Percentiles rank a stretch among this genome's conserved stretches.
These are phyloP conservation scores for Alosa alosa DNA, from an alignment of 2,113 vertebrate species.

Conservation along the genomic window DNA sequence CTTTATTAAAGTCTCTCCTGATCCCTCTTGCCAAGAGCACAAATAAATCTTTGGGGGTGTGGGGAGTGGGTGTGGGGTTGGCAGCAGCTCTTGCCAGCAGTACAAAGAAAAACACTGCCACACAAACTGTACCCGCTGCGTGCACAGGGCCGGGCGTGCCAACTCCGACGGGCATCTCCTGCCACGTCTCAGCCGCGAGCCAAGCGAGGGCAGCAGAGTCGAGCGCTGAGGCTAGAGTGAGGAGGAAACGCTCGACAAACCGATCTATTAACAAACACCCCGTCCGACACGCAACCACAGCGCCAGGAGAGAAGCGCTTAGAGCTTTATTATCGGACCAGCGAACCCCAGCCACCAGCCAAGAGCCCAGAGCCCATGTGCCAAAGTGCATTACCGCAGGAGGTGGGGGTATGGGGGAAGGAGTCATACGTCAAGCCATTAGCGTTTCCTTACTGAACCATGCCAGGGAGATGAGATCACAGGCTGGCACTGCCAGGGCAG, in stretches of 20 bases:
- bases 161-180: neutral
- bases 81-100: neutral
- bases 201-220: neutral
- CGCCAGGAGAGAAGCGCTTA: neutral
- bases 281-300: neutral
- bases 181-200: neutral
- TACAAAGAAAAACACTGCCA: neutral
- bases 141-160: neutral
- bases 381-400: neutral
- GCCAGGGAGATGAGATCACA: neutral
- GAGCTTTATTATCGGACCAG: neutral
- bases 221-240: neutral
- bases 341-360: neutral
- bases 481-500: neutral
- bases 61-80: neutral
- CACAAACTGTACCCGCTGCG: neutral
- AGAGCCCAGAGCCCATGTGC: neutral
- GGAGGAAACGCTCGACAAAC: neutral
- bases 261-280: neutral
- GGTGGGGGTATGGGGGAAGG: neutral
- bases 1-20: neutral
- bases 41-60: neutral
- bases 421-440: conserved; percentile 22
- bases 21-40: neutral
- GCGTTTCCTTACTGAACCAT: conserved; percentile 26